phyloP scores from a whole-genome alignment of 1,140 invertebrate species.

The Heliconius nattereri region DNA sequence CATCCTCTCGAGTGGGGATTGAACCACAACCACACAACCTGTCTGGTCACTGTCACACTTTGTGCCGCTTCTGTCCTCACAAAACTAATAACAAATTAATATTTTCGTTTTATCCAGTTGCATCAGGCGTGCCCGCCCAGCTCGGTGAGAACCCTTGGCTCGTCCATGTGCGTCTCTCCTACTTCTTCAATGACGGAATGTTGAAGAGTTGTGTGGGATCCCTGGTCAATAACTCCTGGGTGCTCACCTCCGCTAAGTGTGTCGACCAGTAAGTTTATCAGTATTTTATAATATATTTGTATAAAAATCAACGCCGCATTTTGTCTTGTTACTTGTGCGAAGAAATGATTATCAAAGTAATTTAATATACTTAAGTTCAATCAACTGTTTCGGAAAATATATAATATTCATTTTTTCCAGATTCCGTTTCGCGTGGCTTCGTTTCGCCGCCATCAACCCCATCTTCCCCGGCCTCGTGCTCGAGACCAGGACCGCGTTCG shows the following conservation, averaged over 20 bases:
- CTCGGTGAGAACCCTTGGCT: conserved; percentile 59
- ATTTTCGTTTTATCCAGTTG: not conserved
- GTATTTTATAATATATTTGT: not conserved
- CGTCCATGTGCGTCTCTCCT: conserved; percentile 60
- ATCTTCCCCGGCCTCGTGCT: conserved; percentile 55
- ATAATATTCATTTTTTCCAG: conserved; percentile 37
- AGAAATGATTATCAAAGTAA: no score
- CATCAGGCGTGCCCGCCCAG: not conserved
- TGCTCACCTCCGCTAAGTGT: conserved; percentile 58
- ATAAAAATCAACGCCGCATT: no score
- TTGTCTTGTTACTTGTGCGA: no score
- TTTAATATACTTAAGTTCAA: no score
- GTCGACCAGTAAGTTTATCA: conserved; percentile 44
- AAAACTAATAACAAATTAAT: no score
- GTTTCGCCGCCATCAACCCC: conserved; percentile 55
- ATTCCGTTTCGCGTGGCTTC: conserved; percentile 60
- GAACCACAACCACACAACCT: no score
- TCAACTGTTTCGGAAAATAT: no score
- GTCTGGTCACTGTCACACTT: no score
- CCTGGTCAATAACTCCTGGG: conserved; percentile 49
- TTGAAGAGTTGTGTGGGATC: conserved; percentile 59
- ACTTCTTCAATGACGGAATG: conserved; percentile 46
- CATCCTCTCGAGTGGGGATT: no score
- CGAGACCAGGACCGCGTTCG: conserved; percentile 42
- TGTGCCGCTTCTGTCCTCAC: no score